Conservation (phyloP, 1,140 invertebrate genomes). For the Drosophila ficusphila region DNA sequence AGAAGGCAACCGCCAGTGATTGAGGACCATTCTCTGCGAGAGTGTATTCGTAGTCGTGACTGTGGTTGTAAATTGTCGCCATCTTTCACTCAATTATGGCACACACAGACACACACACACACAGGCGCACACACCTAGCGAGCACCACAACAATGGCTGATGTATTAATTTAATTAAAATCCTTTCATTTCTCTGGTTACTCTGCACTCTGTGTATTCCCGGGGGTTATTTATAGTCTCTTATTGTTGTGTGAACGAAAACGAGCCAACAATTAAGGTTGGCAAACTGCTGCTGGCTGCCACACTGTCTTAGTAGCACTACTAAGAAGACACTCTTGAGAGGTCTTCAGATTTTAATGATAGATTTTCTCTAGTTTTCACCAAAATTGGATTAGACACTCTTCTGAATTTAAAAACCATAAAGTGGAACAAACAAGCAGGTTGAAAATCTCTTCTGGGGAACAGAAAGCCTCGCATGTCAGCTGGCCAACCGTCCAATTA, state of each 20-base stretch:
- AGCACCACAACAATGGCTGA: conserved; percentile 60
- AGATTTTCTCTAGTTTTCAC: no score
- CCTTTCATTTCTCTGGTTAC: conserved; percentile 64
- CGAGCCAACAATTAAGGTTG: background rate
- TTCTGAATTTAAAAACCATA: no score
- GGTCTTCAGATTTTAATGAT: no score
- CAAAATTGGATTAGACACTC: no score
- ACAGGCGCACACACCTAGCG: conserved; percentile 10
- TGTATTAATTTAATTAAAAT: conserved; percentile 82
- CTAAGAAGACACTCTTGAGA: no score
- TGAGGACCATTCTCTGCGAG: conserved; percentile 50
- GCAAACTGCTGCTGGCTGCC: no score
- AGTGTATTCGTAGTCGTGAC: conserved; percentile 14
- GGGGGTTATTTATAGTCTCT: conserved; percentile 19
- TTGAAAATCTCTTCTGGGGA: conserved; percentile 10
- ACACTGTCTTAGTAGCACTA: no score
- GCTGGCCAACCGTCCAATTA: conserved; percentile 35
- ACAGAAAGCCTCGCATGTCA: conserved; percentile 16
- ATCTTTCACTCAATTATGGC: conserved; percentile 79
- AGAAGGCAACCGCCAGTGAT: conserved; percentile 49
- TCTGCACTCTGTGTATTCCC: conserved; percentile 24
- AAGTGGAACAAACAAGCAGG: no score
- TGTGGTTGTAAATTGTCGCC: conserved; percentile 65
- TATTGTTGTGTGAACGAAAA: conserved; percentile 10
- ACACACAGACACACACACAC: conserved; percentile 23